These are phyloP conservation scores for Oxyura jamaicensis DNA, from an alignment of 2,113 vertebrate species.

Conservation along the genomic window DNA sequence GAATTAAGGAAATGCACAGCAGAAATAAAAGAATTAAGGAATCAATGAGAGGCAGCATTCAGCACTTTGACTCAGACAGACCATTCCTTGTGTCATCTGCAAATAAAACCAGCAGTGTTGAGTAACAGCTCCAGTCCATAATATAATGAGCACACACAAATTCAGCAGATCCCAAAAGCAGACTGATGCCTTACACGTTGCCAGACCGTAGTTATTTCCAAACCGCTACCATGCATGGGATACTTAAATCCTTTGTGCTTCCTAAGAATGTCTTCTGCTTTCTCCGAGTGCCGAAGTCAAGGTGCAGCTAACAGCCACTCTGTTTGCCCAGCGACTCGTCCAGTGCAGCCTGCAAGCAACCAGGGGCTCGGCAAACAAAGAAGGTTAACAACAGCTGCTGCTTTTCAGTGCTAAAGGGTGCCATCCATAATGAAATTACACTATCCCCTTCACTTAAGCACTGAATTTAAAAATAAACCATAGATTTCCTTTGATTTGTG, in stretches of 20 bases:
- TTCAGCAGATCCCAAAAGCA: neutral
- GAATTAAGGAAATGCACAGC: neutral
- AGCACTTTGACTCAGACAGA: fast-evolving
- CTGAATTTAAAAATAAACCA: slow-evolving; percentile 44
- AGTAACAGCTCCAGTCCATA: neutral
- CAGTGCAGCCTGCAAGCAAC: neutral
- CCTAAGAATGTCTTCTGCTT: neutral
- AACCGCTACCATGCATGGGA: fast-evolving
- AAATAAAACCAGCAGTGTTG: neutral
- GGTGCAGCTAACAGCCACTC: neutral
- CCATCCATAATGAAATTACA: slow-evolving; percentile 10
- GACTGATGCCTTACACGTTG: neutral
- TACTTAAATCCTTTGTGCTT: neutral
- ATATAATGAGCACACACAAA: fast-evolving
- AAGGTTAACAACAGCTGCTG: slow-evolving; percentile 8
- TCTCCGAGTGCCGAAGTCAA: neutral
- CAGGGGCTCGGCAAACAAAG: neutral
- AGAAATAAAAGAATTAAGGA: neutral
- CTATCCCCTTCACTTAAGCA: neutral
- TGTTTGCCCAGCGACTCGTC: neutral
- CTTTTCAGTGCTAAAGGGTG: slow-evolving; percentile 9
- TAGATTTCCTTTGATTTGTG: slow-evolving; percentile 35
- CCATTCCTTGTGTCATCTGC: fast-evolving
- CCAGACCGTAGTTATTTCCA: neutral
- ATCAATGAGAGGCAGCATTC: neutral